Conservation (phyloP, 2,888 invertebrate species). For the Schizaphis graminum region DNA sequence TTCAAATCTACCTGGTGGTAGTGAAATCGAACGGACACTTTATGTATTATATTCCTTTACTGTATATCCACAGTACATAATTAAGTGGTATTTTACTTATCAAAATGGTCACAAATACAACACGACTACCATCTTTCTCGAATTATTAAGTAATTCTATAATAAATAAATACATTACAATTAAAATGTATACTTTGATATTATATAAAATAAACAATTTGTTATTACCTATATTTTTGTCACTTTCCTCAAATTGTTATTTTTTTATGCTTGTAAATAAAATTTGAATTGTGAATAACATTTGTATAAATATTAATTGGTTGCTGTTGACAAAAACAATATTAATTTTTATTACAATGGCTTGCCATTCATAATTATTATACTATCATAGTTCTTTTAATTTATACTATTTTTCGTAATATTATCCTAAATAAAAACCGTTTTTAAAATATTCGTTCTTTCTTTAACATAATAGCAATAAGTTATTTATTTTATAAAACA, state of each 20-base stretch:
- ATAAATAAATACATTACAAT: neutral
- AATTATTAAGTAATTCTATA: neutral
- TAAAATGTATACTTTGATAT: neutral
- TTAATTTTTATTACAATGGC: neutral
- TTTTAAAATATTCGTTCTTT: neutral
- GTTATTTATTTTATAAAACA: no score
- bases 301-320: neutral
- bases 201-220: neutral
- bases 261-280: neutral
- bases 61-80: neutral
- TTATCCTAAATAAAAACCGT: neutral
- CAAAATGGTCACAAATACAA: neutral
- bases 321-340: neutral
- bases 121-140: neutral
- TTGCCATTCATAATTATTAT: neutral
- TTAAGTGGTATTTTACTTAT: neutral
- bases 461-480: neutral
- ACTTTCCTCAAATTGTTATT: neutral
- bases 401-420: neutral
- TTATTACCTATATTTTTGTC: neutral
- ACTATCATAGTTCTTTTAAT: neutral
- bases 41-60: neutral
- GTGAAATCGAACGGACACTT: neutral
- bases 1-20: neutral
- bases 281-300: neutral